A percentile compares a stretch with the other conserved stretches of the same genome.
Conservation (phyloP, 2,113 vertebrate genomes). For the Perognathus longimembris region DNA sequence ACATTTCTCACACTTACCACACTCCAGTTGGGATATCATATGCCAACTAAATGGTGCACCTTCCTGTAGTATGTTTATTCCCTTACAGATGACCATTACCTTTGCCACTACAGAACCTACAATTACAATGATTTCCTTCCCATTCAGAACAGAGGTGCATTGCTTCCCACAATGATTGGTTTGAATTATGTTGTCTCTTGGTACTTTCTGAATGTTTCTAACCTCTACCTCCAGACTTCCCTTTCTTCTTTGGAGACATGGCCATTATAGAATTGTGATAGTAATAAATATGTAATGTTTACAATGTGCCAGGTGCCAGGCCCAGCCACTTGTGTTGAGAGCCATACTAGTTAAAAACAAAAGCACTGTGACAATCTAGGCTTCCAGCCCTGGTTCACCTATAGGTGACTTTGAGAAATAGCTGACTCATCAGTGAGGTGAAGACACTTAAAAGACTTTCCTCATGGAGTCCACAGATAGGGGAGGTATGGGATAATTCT, state of each 20-base stretch:
- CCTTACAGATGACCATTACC: neutral
- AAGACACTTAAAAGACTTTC: neutral
- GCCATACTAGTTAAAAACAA: neutral
- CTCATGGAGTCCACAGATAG: neutral
- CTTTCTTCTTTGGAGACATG: neutral
- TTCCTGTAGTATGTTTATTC: neutral
- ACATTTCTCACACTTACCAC: neutral
- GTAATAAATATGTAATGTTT: neutral
- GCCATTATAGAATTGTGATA: neutral
- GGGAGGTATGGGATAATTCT: neutral
- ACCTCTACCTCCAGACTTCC: neutral
- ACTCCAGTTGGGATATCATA: neutral
- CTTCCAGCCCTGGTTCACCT: neutral
- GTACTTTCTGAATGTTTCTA: neutral
- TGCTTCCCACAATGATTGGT: neutral
- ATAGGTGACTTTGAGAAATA: neutral
- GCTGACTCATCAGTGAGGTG: neutral
- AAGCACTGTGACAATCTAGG: neutral
- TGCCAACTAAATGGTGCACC: neutral
- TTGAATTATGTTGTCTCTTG: neutral
- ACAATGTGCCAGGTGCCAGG: neutral
- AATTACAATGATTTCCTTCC: neutral
- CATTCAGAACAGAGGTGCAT: neutral
- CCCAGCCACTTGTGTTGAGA: neutral
- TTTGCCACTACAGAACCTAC: neutral